A percentile compares a stretch with the other conserved stretches of the same genome.
These are phyloP conservation scores for Balaeniceps rex DNA, from an alignment of 2,113 vertebrate genomes.

Conservation along the genomic window DNA sequence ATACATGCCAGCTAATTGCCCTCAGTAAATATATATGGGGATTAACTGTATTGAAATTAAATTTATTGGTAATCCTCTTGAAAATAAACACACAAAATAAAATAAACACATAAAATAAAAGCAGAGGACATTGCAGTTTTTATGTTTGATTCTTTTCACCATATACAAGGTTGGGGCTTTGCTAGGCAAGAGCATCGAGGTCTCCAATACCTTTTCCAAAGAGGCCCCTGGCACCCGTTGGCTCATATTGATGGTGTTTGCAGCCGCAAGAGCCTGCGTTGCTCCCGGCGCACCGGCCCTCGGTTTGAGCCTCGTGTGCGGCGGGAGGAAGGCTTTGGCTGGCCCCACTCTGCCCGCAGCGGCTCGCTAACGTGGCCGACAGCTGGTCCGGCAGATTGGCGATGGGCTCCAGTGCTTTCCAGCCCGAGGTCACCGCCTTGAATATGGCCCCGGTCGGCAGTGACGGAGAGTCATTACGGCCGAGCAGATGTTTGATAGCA, in stretches of 20 bases:
- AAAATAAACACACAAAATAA: constrained; percentile 40
- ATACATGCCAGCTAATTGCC: constrained; percentile 46
- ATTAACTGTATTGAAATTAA: constrained; percentile 39
- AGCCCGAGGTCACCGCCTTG: neutral
- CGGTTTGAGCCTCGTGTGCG: fast-evolving
- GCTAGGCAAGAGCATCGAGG: neutral
- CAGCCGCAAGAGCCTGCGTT: fast-evolving
- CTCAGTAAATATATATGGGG: constrained; percentile 27
- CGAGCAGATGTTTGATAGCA: neutral
- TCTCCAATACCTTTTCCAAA: neutral
- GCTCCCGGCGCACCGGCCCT: fast-evolving
- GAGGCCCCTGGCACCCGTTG: neutral
- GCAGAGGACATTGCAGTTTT: neutral
- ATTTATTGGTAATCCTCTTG: constrained; percentile 8
- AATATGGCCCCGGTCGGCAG: neutral
- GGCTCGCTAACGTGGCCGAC: neutral
- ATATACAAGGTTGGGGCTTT: fast-evolving
- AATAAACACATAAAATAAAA: neutral
- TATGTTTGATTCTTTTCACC: neutral
- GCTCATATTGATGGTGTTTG: neutral
- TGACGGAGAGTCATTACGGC: neutral
- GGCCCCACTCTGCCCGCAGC: neutral
- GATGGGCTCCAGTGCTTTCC: neutral
- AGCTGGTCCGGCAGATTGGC: constrained; percentile 46
- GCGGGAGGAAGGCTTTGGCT: neutral